A percentile compares a stretch with the other conserved stretches of the same genome.
phyloP scores from a whole-genome alignment of 2,888 invertebrate species.

The Tigriopus californicus region DNA sequence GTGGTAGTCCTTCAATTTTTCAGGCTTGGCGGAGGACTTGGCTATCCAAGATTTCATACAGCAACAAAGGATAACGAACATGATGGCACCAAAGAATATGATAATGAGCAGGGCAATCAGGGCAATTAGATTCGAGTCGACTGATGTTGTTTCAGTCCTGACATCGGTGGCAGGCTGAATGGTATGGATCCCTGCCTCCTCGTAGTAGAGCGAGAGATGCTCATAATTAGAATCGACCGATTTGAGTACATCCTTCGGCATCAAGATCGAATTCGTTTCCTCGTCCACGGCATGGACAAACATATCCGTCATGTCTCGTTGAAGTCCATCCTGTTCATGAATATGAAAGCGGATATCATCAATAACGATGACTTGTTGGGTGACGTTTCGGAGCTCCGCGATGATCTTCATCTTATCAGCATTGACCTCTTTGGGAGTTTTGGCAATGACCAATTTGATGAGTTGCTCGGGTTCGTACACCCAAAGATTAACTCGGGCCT shows the following conservation, averaged over 20 bases:
- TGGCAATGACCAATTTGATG: slow-evolving; percentile 61
- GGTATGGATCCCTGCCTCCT: slow-evolving; percentile 36
- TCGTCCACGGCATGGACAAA: slow-evolving; percentile 59
- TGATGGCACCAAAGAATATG: slow-evolving; percentile 62
- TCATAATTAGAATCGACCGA: slow-evolving; percentile 69
- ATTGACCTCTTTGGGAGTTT: slow-evolving; percentile 55
- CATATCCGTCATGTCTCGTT: slow-evolving; percentile 51
- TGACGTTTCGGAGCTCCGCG: slow-evolving; percentile 50
- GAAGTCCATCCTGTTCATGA: neutral
- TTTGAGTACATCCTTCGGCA: slow-evolving; percentile 50
- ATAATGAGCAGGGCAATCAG: slow-evolving; percentile 66
- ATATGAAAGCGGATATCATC: slow-evolving; percentile 41
- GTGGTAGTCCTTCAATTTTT: neutral
- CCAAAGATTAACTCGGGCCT: slow-evolving; percentile 66
- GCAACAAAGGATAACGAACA: slow-evolving; percentile 67
- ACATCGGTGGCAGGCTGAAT: neutral
- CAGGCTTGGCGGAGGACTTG: slow-evolving; percentile 6
- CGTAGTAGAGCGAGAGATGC: slow-evolving; percentile 55
- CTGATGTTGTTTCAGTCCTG: slow-evolving; percentile 24
- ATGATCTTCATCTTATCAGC: slow-evolving; percentile 49
- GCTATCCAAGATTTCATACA: slow-evolving; percentile 62
- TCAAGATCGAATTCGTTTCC: slow-evolving; percentile 38
- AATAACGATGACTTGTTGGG: slow-evolving; percentile 54
- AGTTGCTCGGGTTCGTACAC: slow-evolving; percentile 65
- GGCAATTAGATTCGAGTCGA: slow-evolving; percentile 68